phyloP scores from a whole-genome alignment of 2,113 vertebrate species.

The Trematocara zebra region DNA sequence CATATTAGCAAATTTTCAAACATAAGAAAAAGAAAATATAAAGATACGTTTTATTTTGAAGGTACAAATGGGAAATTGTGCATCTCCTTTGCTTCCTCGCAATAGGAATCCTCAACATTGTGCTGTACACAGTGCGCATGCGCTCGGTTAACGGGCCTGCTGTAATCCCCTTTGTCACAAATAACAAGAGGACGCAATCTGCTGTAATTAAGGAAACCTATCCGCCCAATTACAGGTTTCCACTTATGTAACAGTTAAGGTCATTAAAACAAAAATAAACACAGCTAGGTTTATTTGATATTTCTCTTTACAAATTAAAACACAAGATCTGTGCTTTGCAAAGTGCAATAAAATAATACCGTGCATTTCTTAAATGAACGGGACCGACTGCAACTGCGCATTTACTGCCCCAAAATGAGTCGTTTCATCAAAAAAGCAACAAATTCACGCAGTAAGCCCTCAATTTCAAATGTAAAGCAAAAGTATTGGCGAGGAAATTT shows the following conservation, averaged over 20 bases:
- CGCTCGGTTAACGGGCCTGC: constrained; percentile 20
- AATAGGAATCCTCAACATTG: constrained; percentile 4
- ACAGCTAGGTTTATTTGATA: background rate
- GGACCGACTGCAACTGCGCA: background rate
- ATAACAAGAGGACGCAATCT: constrained; percentile 38
- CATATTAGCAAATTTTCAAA: too few species aligned
- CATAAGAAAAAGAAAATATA: too few species aligned
- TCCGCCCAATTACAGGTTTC: constrained; percentile 16
- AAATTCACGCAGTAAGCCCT: background rate
- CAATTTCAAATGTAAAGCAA: background rate
- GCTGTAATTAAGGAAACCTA: constrained; percentile 30
- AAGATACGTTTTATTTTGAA: background rate
- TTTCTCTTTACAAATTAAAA: background rate
- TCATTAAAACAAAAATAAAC: background rate
- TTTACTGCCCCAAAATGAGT: background rate
- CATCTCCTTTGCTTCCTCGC: background rate
- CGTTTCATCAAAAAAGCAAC: background rate
- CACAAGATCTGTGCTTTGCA: background rate
- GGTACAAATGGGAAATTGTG: background rate
- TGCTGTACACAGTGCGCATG: constrained; percentile 54
- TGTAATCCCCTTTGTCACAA: constrained; percentile 41
- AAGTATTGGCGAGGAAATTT: background rate
- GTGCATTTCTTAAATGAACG: background rate
- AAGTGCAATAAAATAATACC: background rate
- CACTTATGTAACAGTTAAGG: background rate